Evolutionary conservation across 2,797 vertebrate genomes (phyloP).

Genomic region (Tarsius wallacei): DNA sequence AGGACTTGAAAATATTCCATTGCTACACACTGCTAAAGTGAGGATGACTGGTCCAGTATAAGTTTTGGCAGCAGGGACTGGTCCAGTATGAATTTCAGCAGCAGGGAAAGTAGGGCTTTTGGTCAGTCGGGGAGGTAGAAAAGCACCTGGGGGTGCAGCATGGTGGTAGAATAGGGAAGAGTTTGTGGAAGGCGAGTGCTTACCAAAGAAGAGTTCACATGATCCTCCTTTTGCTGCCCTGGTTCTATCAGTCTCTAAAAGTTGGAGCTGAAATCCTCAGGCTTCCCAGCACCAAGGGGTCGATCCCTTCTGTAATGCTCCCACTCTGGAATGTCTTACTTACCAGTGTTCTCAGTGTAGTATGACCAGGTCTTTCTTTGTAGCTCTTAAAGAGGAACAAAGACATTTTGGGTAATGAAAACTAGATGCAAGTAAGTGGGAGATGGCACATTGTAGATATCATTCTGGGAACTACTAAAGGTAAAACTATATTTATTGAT

Average conservation of each 20-base stretch:
- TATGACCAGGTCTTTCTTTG: background rate
- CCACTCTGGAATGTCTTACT: background rate
- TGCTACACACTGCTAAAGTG: background rate
- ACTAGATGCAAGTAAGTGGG: background rate
- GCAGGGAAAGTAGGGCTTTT: background rate
- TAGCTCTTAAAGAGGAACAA: background rate
- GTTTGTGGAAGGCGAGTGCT: background rate
- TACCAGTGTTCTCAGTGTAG: background rate
- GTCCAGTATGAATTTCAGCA: background rate
- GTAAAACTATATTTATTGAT: slow-evolving; percentile 77
- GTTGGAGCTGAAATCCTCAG: background rate
- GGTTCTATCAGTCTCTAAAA: background rate
- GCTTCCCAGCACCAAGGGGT: background rate
- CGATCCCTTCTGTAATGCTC: background rate
- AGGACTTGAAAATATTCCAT: background rate
- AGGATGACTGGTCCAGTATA: background rate
- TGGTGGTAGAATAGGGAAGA: background rate
- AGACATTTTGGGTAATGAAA: background rate
- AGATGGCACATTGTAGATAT: background rate
- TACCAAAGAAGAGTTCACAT: background rate
- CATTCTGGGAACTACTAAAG: background rate
- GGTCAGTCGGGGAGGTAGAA: background rate
- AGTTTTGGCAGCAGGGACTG: background rate
- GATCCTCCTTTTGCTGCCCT: too few relatives aligned
- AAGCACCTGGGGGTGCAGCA: background rate